Percentiles rank a stretch among this genome's conserved stretches.
Conservation (phyloP, 2,888 invertebrate species). For the Tachina grossa region DNA sequence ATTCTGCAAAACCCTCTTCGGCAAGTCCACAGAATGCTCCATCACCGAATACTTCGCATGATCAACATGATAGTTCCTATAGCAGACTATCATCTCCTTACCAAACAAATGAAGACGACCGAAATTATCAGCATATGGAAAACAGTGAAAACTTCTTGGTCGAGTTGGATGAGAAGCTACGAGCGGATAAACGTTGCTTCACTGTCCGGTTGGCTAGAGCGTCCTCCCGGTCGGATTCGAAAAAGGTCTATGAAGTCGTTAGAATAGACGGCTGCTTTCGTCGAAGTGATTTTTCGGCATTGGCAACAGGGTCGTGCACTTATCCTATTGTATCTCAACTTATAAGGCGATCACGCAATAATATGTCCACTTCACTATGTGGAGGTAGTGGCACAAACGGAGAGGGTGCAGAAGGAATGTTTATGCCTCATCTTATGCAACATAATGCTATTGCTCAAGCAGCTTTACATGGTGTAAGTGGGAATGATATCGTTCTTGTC, state of each 20-base stretch:
- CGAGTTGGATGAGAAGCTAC: conserved; percentile 79
- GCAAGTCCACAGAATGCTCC: not conserved
- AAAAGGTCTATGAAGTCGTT: conserved; percentile 87
- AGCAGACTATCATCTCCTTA: conserved; percentile 75
- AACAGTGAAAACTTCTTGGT: conserved; percentile 76
- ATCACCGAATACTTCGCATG: conserved; percentile 24
- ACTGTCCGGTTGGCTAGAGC: conserved; percentile 86
- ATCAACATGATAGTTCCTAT: conserved; percentile 64
- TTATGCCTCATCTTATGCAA: conserved; percentile 74
- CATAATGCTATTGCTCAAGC: conserved; percentile 83
- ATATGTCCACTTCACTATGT: conserved; percentile 58
- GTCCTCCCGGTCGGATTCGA: conserved; percentile 88
- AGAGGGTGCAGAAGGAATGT: conserved; percentile 32
- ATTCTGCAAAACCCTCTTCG: conserved; percentile 17
- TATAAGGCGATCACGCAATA: conserved; percentile 83
- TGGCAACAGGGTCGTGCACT: conserved; percentile 83
- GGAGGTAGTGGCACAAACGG: conserved; percentile 48
- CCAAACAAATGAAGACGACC: conserved; percentile 75
- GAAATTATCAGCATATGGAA: conserved; percentile 61
- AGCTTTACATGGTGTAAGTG: conserved; percentile 84
- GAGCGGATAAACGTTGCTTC: conserved; percentile 85
- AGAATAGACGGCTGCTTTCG: conserved; percentile 87
- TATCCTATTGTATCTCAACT: conserved; percentile 82
- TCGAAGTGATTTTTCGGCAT: conserved; percentile 83
- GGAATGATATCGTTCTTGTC: conserved; percentile 87